Percentiles rank a stretch among this genome's conserved stretches.
These are phyloP conservation scores for Tricholauxania praeusta DNA, from an alignment of 2,888 invertebrate genomes.

Conservation along the genomic window DNA sequence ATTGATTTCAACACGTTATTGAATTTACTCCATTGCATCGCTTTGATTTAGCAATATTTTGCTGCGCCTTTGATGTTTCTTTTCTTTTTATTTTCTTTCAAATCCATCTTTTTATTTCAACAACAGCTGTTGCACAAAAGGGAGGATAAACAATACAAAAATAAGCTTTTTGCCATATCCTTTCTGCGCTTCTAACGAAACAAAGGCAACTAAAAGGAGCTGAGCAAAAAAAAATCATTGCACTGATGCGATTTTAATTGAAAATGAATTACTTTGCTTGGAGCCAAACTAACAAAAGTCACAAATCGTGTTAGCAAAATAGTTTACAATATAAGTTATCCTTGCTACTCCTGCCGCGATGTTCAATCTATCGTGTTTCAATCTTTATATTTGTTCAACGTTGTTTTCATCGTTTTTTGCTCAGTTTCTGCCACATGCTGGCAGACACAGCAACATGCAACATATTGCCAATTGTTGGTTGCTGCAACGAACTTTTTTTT, in stretches of 20 bases:
- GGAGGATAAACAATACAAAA: too few relatives aligned
- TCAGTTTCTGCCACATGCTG: too few relatives aligned
- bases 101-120: too few relatives aligned
- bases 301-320: constrained; percentile 33
- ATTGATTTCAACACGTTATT: too few relatives aligned
- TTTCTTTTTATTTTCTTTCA: too few relatives aligned
- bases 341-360: not conserved
- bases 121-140: too few relatives aligned
- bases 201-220: too few relatives aligned
- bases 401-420: not conserved
- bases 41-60: too few relatives aligned
- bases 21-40: too few relatives aligned
- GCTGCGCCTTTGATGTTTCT: too few relatives aligned
- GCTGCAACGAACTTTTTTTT: constrained; percentile 4
- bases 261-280: constrained; percentile 63
- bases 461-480: constrained; percentile 44
- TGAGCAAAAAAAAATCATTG: constrained; percentile 18
- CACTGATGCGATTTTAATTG: constrained; percentile 66
- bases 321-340: constrained; percentile 28
- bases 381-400: not conserved
- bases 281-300: constrained; percentile 44
- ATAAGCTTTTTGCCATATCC: too few relatives aligned
- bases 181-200: too few relatives aligned
- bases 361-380: not conserved
- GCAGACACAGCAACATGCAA: constrained; percentile 37